Evolutionary conservation across 2,113 vertebrate genomes (phyloP).

Genomic region (Oncorhynchus nerka): DNA sequence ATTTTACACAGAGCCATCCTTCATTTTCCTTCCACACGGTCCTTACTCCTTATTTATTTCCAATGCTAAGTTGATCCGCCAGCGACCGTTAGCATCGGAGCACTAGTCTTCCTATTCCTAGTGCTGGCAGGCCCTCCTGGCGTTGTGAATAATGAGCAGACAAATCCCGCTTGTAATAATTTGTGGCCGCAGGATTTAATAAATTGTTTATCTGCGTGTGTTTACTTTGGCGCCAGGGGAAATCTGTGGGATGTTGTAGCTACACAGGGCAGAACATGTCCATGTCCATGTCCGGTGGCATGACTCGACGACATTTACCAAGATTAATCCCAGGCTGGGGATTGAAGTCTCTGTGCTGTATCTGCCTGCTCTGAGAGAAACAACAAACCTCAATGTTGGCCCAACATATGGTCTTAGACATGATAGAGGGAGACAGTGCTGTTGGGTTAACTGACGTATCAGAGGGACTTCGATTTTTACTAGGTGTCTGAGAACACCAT

Average conservation of each 20-base stretch:
- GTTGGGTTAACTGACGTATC: background rate
- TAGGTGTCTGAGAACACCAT: too few relatives aligned
- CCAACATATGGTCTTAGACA: background rate
- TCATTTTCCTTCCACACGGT: background rate
- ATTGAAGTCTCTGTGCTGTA: conserved; percentile 11
- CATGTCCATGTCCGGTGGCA: conserved; percentile 17
- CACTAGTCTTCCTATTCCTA: conserved; percentile 15
- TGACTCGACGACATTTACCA: conserved; percentile 14
- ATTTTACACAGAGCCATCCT: background rate
- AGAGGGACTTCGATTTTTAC: background rate
- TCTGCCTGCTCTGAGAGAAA: background rate
- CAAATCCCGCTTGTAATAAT: conserved; percentile 53
- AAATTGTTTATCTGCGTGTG: conserved; percentile 20
- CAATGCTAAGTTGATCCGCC: conserved; percentile 12
- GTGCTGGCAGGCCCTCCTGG: conserved; percentile 9
- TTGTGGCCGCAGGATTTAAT: conserved; percentile 25
- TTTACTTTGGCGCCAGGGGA: conserved; percentile 20
- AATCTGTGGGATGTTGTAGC: conserved; percentile 21
- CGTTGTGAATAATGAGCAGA: conserved; percentile 51
- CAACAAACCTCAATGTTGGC: background rate
- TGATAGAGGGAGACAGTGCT: background rate
- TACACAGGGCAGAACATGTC: background rate
- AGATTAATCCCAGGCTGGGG: conserved; percentile 14
- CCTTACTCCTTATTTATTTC: background rate
- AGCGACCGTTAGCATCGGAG: conserved; percentile 17